Percentiles rank a stretch among this genome's conserved stretches.
These are phyloP conservation scores for Antechinus flavipes DNA, from an alignment of 2,113 vertebrate species.

Conservation along the genomic window DNA sequence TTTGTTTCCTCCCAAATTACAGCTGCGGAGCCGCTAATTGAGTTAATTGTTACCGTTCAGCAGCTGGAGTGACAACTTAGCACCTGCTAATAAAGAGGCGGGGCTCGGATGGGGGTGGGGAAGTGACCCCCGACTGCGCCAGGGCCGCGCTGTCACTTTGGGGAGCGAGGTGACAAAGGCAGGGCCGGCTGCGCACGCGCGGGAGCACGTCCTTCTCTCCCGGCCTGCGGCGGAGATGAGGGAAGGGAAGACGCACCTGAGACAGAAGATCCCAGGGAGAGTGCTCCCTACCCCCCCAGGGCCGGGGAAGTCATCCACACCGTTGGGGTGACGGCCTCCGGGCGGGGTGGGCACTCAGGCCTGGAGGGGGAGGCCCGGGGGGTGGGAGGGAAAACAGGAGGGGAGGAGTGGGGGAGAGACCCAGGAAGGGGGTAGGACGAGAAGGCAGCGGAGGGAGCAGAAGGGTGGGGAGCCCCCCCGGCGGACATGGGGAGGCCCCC, in stretches of 20 bases:
- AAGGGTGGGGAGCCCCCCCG: neutral
- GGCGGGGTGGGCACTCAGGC: too few relatives aligned
- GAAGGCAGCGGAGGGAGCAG: neutral
- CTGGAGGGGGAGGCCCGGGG: fast-evolving
- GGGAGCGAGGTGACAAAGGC: slow-evolving; percentile 54
- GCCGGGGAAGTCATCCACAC: too few relatives aligned
- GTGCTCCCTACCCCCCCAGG: too few relatives aligned
- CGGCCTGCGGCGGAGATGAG: fast-evolving
- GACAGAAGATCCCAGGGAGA: neutral
- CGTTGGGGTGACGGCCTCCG: too few relatives aligned
- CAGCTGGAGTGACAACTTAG: slow-evolving; percentile 84
- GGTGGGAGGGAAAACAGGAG: too few relatives aligned
- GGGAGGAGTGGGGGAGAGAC: neutral
- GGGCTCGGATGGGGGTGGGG: slow-evolving; percentile 58
- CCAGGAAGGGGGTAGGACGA: too few relatives aligned
- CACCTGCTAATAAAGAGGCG: slow-evolving; percentile 82
- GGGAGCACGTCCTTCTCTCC: fast-evolving
- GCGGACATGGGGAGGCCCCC: too few relatives aligned
- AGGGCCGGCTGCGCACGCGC: fast-evolving
- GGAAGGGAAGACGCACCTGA: fast-evolving
- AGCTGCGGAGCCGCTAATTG: slow-evolving; percentile 84
- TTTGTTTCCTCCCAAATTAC: slow-evolving; percentile 85
- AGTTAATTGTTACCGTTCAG: slow-evolving; percentile 83
- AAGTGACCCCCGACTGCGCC: slow-evolving; percentile 39
- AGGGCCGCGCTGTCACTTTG: neutral